These are phyloP conservation scores for Halcyon badia DNA, from an alignment of 2,797 vertebrate genomes.

Conservation along the genomic window DNA sequence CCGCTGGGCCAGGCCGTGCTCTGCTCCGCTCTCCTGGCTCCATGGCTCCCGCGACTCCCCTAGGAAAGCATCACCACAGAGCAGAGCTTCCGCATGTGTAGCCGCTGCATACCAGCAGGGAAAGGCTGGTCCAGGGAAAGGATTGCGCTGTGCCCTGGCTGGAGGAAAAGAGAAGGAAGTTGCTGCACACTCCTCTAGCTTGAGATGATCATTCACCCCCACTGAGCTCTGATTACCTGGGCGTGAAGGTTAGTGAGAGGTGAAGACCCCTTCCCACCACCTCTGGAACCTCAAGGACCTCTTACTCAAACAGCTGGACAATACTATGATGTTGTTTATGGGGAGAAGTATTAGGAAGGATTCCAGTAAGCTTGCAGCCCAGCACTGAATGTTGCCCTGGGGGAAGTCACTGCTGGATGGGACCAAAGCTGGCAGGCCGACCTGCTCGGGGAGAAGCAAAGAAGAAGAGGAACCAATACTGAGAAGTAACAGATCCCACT, in stretches of 20 bases:
- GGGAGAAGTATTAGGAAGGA: not conserved
- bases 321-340: not conserved
- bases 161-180: not conserved
- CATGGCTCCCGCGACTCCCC: fast-evolving
- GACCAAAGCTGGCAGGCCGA: not conserved
- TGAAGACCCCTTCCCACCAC: not conserved
- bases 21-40: not conserved
- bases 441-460: not conserved
- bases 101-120: not conserved
- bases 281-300: not conserved
- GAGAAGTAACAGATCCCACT: not conserved
- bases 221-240: not conserved
- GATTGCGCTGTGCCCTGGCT: not conserved
- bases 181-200: not conserved
- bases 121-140: not conserved
- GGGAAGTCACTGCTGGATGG: not conserved
- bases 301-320: not conserved
- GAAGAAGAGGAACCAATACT: not conserved
- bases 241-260: not conserved
- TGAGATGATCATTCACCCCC: not conserved
- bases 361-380: not conserved
- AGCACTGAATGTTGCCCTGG: not conserved
- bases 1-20: not conserved
- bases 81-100: fast-evolving
- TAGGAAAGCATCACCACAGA: not conserved